These are phyloP conservation scores for Mamestra brassicae DNA, from an alignment of 2,888 invertebrate genomes.

Conservation along the genomic window DNA sequence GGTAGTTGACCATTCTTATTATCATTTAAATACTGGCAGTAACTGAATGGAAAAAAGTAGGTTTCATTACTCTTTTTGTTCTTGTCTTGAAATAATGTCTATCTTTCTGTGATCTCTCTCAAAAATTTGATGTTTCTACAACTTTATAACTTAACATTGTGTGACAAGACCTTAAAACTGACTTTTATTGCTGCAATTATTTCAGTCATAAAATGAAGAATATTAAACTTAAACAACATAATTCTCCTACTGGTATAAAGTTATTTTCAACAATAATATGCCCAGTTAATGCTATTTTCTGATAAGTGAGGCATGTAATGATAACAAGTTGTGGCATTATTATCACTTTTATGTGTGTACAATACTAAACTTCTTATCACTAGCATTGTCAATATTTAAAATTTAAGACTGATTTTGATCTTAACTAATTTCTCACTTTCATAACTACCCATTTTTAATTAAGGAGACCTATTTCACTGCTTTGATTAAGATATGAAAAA, in stretches of 20 bases:
- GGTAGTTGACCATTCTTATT: neutral
- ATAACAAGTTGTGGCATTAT: constrained; percentile 37
- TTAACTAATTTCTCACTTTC: neutral
- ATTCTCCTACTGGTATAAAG: neutral
- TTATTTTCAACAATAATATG: constrained; percentile 4
- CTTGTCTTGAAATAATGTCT: neutral
- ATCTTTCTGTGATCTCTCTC: neutral
- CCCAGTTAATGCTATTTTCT: constrained; percentile 4
- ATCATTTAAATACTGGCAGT: neutral
- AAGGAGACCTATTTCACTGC: neutral
- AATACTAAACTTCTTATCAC: constrained; percentile 2
- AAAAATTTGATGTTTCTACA: neutral
- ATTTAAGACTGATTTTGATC: neutral
- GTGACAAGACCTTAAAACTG: neutral
- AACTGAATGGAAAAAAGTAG: neutral
- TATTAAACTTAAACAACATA: neutral
- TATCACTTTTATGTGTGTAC: neutral
- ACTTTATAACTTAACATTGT: neutral
- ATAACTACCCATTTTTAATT: neutral
- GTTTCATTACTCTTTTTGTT: neutral
- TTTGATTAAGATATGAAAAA: too few relatives aligned
- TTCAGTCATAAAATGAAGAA: neutral
- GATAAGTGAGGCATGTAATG: constrained; percentile 41
- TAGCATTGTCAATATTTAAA: constrained; percentile 11
- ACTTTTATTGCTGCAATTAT: neutral